phyloP scores from a whole-genome alignment of 2,888 invertebrate species.

The Ligdia adustata region DNA sequence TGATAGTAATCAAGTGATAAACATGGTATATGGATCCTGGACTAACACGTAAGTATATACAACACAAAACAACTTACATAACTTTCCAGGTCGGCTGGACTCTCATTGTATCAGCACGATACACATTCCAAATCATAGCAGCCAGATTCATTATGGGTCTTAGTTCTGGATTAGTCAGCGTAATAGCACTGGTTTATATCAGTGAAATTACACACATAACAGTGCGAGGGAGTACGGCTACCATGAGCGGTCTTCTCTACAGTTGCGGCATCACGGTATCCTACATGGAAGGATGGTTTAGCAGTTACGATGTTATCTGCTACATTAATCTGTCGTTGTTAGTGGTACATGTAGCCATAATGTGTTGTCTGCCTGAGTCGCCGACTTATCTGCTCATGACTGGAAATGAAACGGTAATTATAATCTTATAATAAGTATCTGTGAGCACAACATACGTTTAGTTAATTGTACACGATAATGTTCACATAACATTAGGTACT shows the following conservation, averaged over 20 bases:
- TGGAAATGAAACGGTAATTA: slow-evolving; percentile 44
- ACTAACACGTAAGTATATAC: too few relatives aligned
- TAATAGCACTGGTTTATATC: slow-evolving; percentile 75
- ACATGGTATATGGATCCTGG: too few relatives aligned
- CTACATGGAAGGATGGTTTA: slow-evolving; percentile 48
- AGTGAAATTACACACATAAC: slow-evolving; percentile 70
- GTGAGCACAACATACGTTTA: too few relatives aligned
- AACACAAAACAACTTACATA: too few relatives aligned
- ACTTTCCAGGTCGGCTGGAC: slow-evolving; percentile 50
- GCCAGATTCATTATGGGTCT: slow-evolving; percentile 75
- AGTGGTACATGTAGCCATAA: slow-evolving; percentile 36
- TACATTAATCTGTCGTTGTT: slow-evolving; percentile 40
- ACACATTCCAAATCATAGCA: slow-evolving; percentile 50
- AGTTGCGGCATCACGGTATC: slow-evolving; percentile 43
- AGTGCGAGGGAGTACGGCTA: slow-evolving; percentile 39
- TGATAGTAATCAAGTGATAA: too few relatives aligned
- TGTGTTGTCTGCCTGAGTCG: slow-evolving; percentile 44
- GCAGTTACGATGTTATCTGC: slow-evolving; percentile 45
- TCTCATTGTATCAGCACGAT: slow-evolving; percentile 42
- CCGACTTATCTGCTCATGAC: slow-evolving; percentile 44
- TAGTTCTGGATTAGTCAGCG: slow-evolving; percentile 49
- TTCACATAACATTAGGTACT: too few relatives aligned
- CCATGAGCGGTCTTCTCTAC: slow-evolving; percentile 32
- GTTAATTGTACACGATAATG: too few relatives aligned
- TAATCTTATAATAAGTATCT: too few relatives aligned